Evolutionary conservation across 2,888 invertebrate species (phyloP), one percentile per base, ranked within the genome.

Genomic region (Lasioglossum lativentre): DNA sequence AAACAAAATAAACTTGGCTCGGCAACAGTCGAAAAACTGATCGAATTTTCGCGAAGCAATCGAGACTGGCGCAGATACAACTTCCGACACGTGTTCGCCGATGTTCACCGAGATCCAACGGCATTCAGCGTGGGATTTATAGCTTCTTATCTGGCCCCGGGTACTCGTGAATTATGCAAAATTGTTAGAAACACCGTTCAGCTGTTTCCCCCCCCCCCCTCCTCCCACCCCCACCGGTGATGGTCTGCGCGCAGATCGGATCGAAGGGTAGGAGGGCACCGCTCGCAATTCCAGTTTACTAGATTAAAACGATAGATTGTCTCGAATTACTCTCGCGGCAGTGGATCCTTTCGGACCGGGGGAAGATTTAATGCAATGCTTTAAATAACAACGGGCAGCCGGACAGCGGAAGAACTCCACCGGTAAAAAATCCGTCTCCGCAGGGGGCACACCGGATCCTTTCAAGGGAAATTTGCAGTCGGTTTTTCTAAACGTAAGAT

Each of bases 281-380:
- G 71, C 74, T 70, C 27, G 82, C 74, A 85, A 85, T 73, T 82
- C 52, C 56, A 23, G 30, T 47, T 71, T 78, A 82, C 78, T 66
- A 77, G 78, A 85, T 85, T 85, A 82, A 82, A 82, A 78, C 84
- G 78, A 85, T 83, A 82, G 83, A 85, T 85, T 78, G 75, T 78
- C 56, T 38, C 34, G 72, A 85, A 85, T 83, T 85, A 78, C 78
- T 82, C 68, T 47, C 71, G 40, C 71, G 84, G 71, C 82, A 85
- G 85, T 68, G 83, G 71, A 78, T 71, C 71, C 59, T 84, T 47
- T 78, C 59, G 74, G 27, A 45, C 34, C 42, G 0, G 38, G 27
- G 52, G 59, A 78, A 84, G 82, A 84, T 82, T 84, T 84, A 84
- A 82, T 40, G 52, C 74, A 40, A 71, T 19, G 70, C 82, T 78